phyloP scores from a whole-genome alignment of 2,888 invertebrate genomes.

The Agonopterix heracliana region DNA sequence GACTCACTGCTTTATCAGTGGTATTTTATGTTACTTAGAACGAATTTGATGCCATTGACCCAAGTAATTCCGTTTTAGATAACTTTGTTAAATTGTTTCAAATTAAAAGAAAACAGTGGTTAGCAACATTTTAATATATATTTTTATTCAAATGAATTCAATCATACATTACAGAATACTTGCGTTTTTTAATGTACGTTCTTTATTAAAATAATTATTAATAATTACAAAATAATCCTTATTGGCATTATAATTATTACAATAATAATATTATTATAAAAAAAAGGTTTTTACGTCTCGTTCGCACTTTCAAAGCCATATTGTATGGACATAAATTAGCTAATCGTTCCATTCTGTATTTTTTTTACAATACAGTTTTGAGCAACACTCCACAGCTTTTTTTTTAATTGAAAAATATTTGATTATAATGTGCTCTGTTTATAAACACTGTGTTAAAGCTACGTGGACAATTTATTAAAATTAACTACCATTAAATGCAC shows the following conservation, averaged over 20 bases:
- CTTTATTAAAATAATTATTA: conserved; percentile 69
- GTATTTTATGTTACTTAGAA: no score
- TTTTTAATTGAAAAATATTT: conserved; percentile 51
- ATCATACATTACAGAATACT: conserved; percentile 73
- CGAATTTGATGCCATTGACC: no score
- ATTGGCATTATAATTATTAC: conserved; percentile 62
- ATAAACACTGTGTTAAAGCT: conserved; percentile 62
- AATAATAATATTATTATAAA: conserved; percentile 42
- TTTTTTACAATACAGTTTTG: conserved; percentile 34
- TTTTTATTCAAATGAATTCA: conserved; percentile 77
- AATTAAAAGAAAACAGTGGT: conserved; percentile 55
- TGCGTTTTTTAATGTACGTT: conserved; percentile 65
- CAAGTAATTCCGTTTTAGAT: no score
- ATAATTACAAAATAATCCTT: conserved; percentile 74
- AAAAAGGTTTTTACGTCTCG: conserved; percentile 52
- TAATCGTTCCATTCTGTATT: conserved; percentile 33
- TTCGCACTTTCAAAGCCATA: conserved; percentile 56
- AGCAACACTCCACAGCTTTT: conserved; percentile 49
- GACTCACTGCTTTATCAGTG: no score
- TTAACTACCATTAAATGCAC: conserved; percentile 73
- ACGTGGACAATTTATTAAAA: conserved; percentile 65
- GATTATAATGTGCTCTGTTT: conserved; percentile 59
- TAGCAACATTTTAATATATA: conserved; percentile 78
- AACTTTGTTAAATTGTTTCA: not conserved
- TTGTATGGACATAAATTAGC: conserved; percentile 52